Evolutionary conservation across 2,888 invertebrate species (phyloP).

Genomic region (Schrankia costaestrigalis): DNA sequence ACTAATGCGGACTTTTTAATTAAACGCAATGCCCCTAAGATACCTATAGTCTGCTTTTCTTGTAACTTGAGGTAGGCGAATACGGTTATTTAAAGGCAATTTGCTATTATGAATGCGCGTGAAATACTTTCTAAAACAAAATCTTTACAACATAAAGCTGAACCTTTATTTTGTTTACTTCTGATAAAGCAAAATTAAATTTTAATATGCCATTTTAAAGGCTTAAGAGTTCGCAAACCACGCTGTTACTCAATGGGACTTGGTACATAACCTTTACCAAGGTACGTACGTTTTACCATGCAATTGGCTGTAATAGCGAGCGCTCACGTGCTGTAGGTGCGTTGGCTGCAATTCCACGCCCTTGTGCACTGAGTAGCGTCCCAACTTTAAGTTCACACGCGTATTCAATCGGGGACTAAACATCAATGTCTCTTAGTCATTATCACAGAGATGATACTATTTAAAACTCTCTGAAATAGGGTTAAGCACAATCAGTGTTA

Average conservation of each 20-base stretch:
- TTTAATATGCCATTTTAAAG: no score
- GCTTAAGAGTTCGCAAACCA: no score
- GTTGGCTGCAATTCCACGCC: not conserved
- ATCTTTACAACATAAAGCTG: no score
- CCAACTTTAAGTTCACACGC: conserved; percentile 9
- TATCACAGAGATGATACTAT: conserved; percentile 18
- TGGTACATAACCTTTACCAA: no score
- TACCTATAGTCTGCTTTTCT: not conserved
- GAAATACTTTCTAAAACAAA: conserved; percentile 3
- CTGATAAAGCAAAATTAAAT: no score
- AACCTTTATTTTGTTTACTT: no score
- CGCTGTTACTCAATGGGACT: no score
- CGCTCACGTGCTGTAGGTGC: not conserved
- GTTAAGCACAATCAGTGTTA: conserved; percentile 22
- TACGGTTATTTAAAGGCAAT: not conserved
- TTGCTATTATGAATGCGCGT: conserved; percentile 19
- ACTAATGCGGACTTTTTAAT: not conserved
- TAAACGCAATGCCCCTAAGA: conserved; percentile 1
- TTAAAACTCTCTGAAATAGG: conserved; percentile 22
- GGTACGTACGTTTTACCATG: not conserved
- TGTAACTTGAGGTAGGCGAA: not conserved
- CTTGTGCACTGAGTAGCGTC: not conserved
- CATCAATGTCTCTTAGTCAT: conserved; percentile 12
- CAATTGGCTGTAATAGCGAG: no score
- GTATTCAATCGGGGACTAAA: conserved; percentile 14